Evolutionary conservation across 2,888 invertebrate genomes (phyloP), one percentile per base, ranked within the genome.

Genomic region (Metopia argyrocephala): DNA sequence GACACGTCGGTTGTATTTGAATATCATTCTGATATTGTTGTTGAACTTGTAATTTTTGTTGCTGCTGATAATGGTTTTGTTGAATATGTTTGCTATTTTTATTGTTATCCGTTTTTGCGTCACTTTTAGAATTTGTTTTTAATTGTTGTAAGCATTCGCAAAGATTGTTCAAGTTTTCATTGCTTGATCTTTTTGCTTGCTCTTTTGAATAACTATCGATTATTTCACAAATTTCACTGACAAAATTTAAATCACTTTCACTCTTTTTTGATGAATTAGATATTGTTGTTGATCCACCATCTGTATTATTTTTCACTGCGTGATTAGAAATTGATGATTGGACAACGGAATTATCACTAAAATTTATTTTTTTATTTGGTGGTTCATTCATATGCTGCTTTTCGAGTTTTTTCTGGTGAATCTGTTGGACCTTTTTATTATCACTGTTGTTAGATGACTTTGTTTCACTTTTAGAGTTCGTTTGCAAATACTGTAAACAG

Each of bases 181-280:
- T 76, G n/a, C 73, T 38, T 38, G 38, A 38, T 38, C 89, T 87
- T 79, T 86, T 86, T 1, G 84, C 82, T 71, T 87, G 87, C 50
- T 89, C 87, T 21, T 88, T 87, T 15, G 87, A 85, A 75, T 86
- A 87, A 61, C 83, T 88, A 57, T 89, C 88, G n/a, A 89, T 84
- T 45, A 89, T 85, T 64, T 89, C 89, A 48, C 87, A 89, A 70
- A 89, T 87, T 76, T 89, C 88, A 78, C 86, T 89, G 68, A 89
- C 87, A 78, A 87, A 86, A 68, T 88, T 87, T 68, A 84, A 74
- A 66, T 78, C 75, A 45, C 68, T 81, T 25, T 68, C 71, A 4
- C 23, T 28, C 18, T 79, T 82, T 9, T 73, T 56, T 3, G 66
- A 50, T 20, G 69, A 48, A 57, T 59, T 74, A 21, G 57, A 12